These are phyloP conservation scores for Varanus salvator DNA, from an alignment of 2,113 vertebrate genomes.

Conservation along the genomic window DNA sequence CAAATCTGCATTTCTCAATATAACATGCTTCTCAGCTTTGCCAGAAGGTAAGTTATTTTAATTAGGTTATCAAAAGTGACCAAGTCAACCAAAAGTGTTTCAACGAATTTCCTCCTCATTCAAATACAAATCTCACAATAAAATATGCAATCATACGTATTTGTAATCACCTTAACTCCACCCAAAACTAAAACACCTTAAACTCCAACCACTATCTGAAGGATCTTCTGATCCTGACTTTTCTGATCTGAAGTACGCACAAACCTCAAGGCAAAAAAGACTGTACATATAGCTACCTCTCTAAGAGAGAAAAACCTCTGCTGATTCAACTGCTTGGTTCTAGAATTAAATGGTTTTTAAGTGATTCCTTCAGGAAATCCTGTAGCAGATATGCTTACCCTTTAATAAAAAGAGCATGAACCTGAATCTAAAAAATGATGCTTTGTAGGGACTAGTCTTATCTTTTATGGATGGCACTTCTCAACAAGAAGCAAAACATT, in stretches of 20 bases:
- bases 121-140: neutral
- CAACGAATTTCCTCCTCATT: neutral
- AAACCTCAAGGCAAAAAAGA: neutral
- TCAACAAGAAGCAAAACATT: constrained; percentile 19
- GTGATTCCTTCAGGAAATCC: neutral
- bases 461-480: neutral
- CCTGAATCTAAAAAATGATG: neutral
- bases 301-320: neutral
- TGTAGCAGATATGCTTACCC: neutral
- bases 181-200: too few species aligned
- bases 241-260: neutral
- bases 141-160: neutral
- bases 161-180: neutral
- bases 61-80: neutral
- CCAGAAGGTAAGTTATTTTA: neutral
- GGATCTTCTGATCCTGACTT: neutral
- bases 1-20: neutral
- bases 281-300: neutral
- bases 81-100: neutral
- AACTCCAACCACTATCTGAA: too few species aligned
- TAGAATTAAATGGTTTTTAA: too few species aligned
- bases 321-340: neutral
- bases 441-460: neutral
- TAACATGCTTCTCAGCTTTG: neutral
- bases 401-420: neutral